Conservation (phyloP, 2,888 invertebrate species). For the Brachylomia viminalis region DNA sequence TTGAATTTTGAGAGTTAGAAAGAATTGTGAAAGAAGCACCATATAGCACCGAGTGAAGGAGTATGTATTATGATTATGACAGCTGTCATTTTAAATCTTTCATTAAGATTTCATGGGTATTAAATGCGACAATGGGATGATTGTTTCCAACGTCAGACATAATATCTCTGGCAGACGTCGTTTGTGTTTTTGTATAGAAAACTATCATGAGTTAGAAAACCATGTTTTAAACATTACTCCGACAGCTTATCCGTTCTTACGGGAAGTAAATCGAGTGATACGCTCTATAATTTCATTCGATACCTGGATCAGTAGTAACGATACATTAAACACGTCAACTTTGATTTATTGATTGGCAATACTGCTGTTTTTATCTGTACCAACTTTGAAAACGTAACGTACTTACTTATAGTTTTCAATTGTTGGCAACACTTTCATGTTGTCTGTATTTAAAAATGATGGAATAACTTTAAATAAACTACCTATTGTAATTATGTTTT, state of each 20-base stretch:
- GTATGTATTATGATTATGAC: too few species aligned
- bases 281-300: conserved; percentile 57
- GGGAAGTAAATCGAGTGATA: conserved; percentile 40
- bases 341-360: conserved; percentile 54
- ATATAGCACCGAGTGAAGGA: too few species aligned
- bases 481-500: too few species aligned
- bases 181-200: background rate
- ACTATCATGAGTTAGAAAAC: background rate
- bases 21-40: background rate
- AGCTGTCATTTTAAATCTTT: background rate
- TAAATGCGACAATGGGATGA: too few species aligned
- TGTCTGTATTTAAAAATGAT: background rate
- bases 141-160: too few species aligned
- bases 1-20: conserved; percentile 12
- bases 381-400: conserved; percentile 25
- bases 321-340: conserved; percentile 58
- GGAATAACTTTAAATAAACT: background rate
- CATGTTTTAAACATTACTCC: conserved; percentile 27
- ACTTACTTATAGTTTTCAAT: background rate
- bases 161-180: too few species aligned
- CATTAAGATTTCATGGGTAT: background rate
- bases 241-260: conserved; percentile 20
- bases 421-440: background rate
- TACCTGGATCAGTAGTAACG: conserved; percentile 55
- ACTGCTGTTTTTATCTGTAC: conserved; percentile 24